Evolutionary conservation across 2,888 invertebrate genomes (phyloP).

Genomic region (Torymus aiolomorphi): DNA sequence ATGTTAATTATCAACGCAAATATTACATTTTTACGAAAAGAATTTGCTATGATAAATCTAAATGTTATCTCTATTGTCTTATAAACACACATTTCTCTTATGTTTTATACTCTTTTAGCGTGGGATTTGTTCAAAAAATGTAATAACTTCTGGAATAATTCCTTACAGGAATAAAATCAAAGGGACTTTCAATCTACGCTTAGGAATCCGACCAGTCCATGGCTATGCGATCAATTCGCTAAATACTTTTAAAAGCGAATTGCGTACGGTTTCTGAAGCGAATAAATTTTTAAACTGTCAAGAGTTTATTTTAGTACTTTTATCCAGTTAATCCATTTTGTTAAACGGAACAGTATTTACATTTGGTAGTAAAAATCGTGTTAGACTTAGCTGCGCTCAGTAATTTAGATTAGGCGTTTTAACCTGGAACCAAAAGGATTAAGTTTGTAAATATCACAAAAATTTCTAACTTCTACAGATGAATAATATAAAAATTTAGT

Average conservation of each 20-base stretch:
- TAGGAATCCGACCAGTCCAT: no score
- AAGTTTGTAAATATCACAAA: neutral
- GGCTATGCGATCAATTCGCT: neutral
- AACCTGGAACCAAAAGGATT: constrained; percentile 39
- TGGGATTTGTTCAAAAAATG: no score
- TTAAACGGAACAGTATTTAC: constrained; percentile 16
- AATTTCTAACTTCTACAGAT: neutral
- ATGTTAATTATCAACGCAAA: no score
- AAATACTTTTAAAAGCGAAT: neutral
- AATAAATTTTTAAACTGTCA: constrained; percentile 47
- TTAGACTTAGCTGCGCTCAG: neutral
- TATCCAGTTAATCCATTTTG: constrained; percentile 1
- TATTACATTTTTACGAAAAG: no score
- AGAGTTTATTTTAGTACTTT: constrained; percentile 38
- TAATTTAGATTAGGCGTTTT: constrained; percentile 49
- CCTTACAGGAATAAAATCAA: no score
- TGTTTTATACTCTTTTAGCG: no score
- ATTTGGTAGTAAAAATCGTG: neutral
- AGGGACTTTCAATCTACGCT: no score
- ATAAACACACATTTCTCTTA: no score
- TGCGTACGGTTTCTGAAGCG: neutral
- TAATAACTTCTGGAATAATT: no score
- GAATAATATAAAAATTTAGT: neutral
- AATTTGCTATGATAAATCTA: no score
- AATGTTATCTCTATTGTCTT: no score